These are phyloP conservation scores for Ptychoptera albimana DNA, from an alignment of 2,888 invertebrate genomes.

Conservation along the genomic window DNA sequence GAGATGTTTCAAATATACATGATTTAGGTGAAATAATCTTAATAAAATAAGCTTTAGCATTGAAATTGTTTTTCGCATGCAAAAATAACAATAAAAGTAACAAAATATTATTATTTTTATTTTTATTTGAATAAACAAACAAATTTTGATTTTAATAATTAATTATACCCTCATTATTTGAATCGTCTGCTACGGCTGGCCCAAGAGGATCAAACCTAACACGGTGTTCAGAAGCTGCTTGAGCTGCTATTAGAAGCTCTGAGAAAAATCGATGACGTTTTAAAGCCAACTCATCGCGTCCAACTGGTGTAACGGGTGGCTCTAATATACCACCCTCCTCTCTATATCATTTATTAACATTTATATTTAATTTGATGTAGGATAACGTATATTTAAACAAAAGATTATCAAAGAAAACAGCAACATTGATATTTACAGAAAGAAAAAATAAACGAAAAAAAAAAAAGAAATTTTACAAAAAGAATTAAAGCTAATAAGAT, in stretches of 20 bases:
- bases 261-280: conserved; percentile 63
- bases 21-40: too few species aligned
- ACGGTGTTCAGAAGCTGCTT: conserved; percentile 55
- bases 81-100: too few species aligned
- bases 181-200: conserved; percentile 46
- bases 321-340: conserved; percentile 24
- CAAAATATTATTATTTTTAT: too few species aligned
- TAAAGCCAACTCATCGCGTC: conserved; percentile 60
- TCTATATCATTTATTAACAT: conserved; percentile 1
- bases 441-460: not conserved
- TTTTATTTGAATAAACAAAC: too few species aligned
- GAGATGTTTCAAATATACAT: too few species aligned
- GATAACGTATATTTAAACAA: too few species aligned
- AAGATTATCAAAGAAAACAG: too few species aligned
- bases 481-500: too few species aligned
- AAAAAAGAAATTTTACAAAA: too few species aligned
- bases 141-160: not conserved
- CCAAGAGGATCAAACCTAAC: conserved; percentile 61
- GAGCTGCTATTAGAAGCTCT: conserved; percentile 55
- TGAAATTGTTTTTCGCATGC: too few species aligned
- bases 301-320: conserved; percentile 58
- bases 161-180: conserved; percentile 18
- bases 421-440: not conserved
- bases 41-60: too few species aligned
- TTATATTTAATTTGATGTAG: too few species aligned